Conservation (phyloP, 2,113 vertebrate species). For the Lathamus discolor region DNA sequence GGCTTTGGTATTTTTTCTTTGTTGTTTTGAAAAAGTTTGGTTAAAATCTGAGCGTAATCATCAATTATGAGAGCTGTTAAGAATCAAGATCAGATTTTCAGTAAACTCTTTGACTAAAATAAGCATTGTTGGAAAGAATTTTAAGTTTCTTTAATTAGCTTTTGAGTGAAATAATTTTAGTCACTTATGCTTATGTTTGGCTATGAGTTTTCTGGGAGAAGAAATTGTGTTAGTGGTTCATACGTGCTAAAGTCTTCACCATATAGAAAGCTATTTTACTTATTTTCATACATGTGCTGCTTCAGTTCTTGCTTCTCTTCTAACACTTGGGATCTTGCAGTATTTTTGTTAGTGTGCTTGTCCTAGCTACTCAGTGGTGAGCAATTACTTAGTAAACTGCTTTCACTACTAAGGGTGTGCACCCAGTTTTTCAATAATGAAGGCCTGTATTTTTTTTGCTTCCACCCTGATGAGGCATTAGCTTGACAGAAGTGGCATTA, state of each 20-base stretch:
- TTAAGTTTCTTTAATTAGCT: background rate
- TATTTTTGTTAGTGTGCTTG: background rate
- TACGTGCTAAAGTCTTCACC: background rate
- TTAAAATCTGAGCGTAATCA: background rate
- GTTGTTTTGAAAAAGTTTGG: background rate
- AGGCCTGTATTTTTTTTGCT: background rate
- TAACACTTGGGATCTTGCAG: background rate
- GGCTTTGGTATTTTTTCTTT: rapidly evolving
- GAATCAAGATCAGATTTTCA: background rate
- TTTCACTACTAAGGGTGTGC: conserved; percentile 9
- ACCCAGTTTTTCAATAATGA: conserved; percentile 7
- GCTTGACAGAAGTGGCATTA: background rate
- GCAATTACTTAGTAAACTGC: background rate
- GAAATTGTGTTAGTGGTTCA: background rate
- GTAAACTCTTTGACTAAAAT: background rate
- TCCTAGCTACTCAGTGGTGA: background rate
- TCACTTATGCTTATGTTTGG: background rate
- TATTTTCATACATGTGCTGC: background rate
- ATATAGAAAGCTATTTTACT: background rate
- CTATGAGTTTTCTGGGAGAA: background rate
- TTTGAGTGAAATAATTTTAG: background rate
- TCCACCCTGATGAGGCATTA: background rate
- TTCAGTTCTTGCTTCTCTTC: background rate
- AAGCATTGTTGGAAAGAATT: background rate
- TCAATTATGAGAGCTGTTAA: background rate